Evolutionary conservation across 2,113 vertebrate species (phyloP), one percentile per base, ranked within the genome.

Genomic region (Psilopsiagon aymara): DNA sequence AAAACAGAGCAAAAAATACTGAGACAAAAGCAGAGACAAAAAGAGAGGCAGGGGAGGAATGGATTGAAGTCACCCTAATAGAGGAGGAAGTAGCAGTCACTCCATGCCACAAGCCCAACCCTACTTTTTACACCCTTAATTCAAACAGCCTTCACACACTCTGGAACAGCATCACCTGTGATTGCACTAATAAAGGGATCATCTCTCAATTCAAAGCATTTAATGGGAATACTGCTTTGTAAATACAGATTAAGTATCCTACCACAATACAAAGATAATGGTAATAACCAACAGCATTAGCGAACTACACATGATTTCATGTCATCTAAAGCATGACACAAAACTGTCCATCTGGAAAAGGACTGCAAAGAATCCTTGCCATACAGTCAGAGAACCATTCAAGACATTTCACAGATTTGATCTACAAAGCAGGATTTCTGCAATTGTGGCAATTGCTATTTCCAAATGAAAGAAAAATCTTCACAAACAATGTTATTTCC

Each of bases 211-310:
- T 74, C 83, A 88, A 82, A 73, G 90, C 69, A 57, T 91, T 88
- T 91, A 94, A 91, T 29, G 63, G 91, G 90, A 95, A 60, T 67
- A 90, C 74, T 82, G 69, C 68, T 68, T 17, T 59, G 67, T 91
- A 95, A 96, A 97, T 82, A 92, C 15, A 80, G 95, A 97, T 63
- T 96, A 95, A 94, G 68, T 75, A 85, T 95, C 90, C 18, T 18
- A 95, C 76, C 88, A 67, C 94, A 89, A 70, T 51, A 94, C 88
- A 95, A 94, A 90, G 90, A 83, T 55, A 59, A 53, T 27, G 43
- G 71, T 47, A 93, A 69, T 41, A 94, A 92, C 71, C 75, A 33
- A 77, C 33, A 91, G 35, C 60, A 87, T 69, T 94, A 86, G 90
- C 37, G 49, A 91, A 78, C 29, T 51, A 83, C 57, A 69, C 79